A percentile compares a stretch with the other conserved stretches of the same genome.
Evolutionary conservation across 1,140 invertebrate genomes (phyloP).

Genomic region (Brachionus angularis): DNA sequence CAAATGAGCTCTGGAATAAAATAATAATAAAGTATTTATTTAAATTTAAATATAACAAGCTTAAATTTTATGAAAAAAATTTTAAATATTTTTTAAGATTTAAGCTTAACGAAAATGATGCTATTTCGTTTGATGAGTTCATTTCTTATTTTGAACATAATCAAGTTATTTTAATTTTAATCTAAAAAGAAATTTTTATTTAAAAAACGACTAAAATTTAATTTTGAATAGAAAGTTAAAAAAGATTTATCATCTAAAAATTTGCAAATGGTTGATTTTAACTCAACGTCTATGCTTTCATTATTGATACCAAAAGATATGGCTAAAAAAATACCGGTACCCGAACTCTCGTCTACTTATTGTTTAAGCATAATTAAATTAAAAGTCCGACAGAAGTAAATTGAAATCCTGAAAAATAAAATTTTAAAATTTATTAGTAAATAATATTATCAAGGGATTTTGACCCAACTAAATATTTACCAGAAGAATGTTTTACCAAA

Average conservation of each 20-base stretch:
- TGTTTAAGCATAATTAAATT: neutral
- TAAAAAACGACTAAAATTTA: neutral
- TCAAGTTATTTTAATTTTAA: too few relatives aligned
- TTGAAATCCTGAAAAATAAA: neutral
- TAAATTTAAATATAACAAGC: neutral
- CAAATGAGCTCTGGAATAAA: slow-evolving; percentile 39
- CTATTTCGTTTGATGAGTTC: slow-evolving; percentile 38
- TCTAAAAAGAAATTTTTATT: neutral
- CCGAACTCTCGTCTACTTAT: neutral
- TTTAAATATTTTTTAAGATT: neutral
- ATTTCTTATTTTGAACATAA: neutral
- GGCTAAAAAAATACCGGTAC: neutral
- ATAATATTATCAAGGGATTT: neutral
- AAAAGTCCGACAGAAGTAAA: slow-evolving; percentile 26
- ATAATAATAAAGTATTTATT: neutral
- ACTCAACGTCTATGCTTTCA: slow-evolving; percentile 2
- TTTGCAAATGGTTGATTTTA: slow-evolving; percentile 12
- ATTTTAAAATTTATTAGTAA: neutral
- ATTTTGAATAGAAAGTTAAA: slow-evolving; percentile 27
- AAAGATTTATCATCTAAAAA: slow-evolving; percentile 1
- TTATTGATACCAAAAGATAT: neutral
- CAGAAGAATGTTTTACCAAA: slow-evolving; percentile 28
- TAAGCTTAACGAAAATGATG: neutral
- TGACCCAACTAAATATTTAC: slow-evolving; percentile 24
- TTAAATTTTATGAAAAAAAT: neutral